Evolutionary conservation across 2,888 invertebrate genomes (phyloP), one percentile per base, ranked within the genome.

Genomic region (Ophion costatus): DNA sequence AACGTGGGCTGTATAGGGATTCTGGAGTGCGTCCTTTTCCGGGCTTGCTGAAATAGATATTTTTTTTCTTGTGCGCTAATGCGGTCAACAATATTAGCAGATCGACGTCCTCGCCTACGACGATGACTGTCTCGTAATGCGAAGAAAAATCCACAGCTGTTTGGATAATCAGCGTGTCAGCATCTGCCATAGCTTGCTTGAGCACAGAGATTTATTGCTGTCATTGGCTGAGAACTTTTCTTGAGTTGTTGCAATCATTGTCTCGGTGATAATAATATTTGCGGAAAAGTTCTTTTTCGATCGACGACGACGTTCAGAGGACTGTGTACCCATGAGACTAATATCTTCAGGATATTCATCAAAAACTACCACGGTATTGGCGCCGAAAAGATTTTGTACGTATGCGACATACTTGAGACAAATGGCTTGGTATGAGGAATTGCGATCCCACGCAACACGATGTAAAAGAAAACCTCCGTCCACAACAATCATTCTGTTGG

Each of bases 21-120:
- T 74, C 24, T n/a, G 63, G 74, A 42, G 74, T 88, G 85, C 79
- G 87, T 84, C 80, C 59, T 86, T 88, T 89, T 69, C 88, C 88
- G 42, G 87, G 87, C 89, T 88, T 89, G 76, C 84, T 85, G 29
- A 89, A 89, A 67, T 66, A 89, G 79, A 89, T 87, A 89, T 87
- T 89, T 86, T 88, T 88, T 79, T 89, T 87, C 70, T 77, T 59
- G 80, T 86, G 88, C 38, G 86, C 87, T 80, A 81, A 85, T 77
- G 86, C 87, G 82, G 87, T 88, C 7, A 90, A 80, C 75, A 90
- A 74, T 61, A 88, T 80, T 14, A 90, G 51, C 57, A 90, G 88
- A 77, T 91, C 90, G 22, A 91, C 85, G 87, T 90, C 89, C 88
- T 91, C 91, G 77, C 90, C 90, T 78, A 91, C 87, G 83, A 91